Percentiles rank a stretch among this genome's conserved stretches.
Conservation (phyloP, 1,140 invertebrate genomes). For the Ceratina japonica region DNA sequence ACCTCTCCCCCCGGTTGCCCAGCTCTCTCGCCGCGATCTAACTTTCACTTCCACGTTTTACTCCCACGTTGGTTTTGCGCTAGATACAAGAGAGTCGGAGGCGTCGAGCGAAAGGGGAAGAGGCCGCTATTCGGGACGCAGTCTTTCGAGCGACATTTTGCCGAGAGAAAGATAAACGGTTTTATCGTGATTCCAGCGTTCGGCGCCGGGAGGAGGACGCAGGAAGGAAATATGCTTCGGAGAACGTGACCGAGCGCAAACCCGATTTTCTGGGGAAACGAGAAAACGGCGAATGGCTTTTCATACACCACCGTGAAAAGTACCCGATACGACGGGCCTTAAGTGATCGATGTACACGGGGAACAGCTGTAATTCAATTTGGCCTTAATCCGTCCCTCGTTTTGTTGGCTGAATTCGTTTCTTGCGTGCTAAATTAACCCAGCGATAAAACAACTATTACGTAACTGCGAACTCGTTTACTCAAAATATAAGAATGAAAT, state of each 20-base stretch:
- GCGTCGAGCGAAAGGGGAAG: conserved; percentile 24
- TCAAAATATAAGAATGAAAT: too few relatives aligned
- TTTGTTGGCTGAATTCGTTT: too few relatives aligned
- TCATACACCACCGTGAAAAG: neutral
- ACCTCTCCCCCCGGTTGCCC: neutral
- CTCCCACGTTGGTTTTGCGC: conserved; percentile 62
- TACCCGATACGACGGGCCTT: too few relatives aligned
- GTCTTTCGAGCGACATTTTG: conserved; percentile 21
- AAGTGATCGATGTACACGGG: too few relatives aligned
- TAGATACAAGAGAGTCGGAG: conserved; percentile 44
- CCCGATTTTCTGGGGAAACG: conserved; percentile 49
- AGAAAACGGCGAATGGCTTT: conserved; percentile 5
- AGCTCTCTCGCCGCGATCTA: conserved; percentile 8
- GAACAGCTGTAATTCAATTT: too few relatives aligned
- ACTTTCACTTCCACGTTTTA: conserved; percentile 64
- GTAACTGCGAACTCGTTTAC: too few relatives aligned
- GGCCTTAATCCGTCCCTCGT: too few relatives aligned
- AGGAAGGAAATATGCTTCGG: neutral
- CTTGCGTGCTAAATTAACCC: too few relatives aligned
- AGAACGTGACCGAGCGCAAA: neutral
- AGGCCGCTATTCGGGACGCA: conserved; percentile 34
- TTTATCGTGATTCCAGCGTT: conserved; percentile 46
- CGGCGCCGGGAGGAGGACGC: conserved; percentile 14
- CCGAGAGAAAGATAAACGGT: conserved; percentile 34
- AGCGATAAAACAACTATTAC: too few relatives aligned